Percentiles rank a stretch among this genome's conserved stretches.
phyloP scores from a whole-genome alignment of 2,797 vertebrate genomes.

The Sebastes elongatus region DNA sequence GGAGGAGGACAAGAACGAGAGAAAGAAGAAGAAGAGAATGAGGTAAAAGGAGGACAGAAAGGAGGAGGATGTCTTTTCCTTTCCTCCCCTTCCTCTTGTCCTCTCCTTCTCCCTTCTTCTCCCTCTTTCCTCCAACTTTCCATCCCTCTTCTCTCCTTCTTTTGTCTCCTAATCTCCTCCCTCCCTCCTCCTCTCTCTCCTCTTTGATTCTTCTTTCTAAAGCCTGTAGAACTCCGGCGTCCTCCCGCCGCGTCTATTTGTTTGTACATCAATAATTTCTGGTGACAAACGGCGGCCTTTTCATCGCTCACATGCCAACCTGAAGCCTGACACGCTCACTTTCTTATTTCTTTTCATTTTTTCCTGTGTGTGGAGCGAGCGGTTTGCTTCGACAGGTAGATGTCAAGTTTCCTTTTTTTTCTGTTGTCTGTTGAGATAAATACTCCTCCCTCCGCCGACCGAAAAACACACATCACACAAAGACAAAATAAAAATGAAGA shows the following conservation, averaged over 20 bases:
- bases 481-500: too few relatives aligned
- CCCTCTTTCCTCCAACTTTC: not conserved
- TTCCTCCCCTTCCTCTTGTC: not conserved
- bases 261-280: slow-evolving; percentile 68
- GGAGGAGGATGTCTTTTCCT: not conserved
- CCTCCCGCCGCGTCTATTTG: slow-evolving; percentile 57
- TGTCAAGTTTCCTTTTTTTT: slow-evolving; percentile 22
- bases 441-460: not conserved
- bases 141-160: not conserved
- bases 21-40: not conserved
- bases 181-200: not conserved
- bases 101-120: not conserved
- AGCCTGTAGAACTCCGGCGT: slow-evolving; percentile 39
- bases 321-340: slow-evolving; percentile 55
- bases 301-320: slow-evolving; percentile 53
- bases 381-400: slow-evolving; percentile 50
- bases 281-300: slow-evolving; percentile 57
- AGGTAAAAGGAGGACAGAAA: not conserved
- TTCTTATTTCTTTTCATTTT: slow-evolving; percentile 36
- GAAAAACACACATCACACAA: not conserved
- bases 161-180: not conserved
- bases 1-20: not conserved
- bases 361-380: not conserved
- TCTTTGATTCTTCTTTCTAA: slow-evolving; percentile 55
- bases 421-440: slow-evolving; percentile 27